Evolutionary conservation across 2,888 invertebrate species (phyloP), one percentile per base, ranked within the genome.

Genomic region (Diadegma fenestrale): DNA sequence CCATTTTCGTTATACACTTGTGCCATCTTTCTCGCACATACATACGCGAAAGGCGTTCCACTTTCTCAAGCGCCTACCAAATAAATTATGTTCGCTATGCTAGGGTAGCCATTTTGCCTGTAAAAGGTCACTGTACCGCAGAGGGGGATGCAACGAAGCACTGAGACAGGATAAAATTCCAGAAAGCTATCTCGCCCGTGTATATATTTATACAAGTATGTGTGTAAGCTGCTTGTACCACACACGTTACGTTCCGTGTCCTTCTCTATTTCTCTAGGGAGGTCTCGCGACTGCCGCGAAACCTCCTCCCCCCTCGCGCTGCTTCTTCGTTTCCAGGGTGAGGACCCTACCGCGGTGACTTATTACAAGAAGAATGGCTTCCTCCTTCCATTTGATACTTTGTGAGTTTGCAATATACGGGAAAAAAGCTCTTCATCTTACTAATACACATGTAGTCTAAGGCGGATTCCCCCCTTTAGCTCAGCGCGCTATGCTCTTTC

Each of bases 391-490:
- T 82, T 82, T 82, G 85, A 86, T 86, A 86, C 85, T 86, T 86
- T 82, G 85, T 80, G 85, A 85, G 85, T 85, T 85, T 80, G 85
- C 85, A 71, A 86, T 86, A 80, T 86, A 86, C 80, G 82, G 73
- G 80, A 86, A 83, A 86, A 86, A 86, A 86, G 76, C 85, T 82
- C 85, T 86, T 85, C 85, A 80, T 85, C 85, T 85, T 82, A 82
- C 82, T 82, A 82, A 85, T 85, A 85, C 85, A 82, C 85, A 71
- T 82, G 85, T 77, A 82, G 72, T 66, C 73, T 66, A 77, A 82
- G 41, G 82, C 80, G 80, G 82, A 80, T 76, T 85, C 77, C 51
- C 82, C 80, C 82, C 76, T 63, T 79, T 48, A 79, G 80, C 73
- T 71, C 45, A 54, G 2, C 45, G 48, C 69, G n/a, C n/a, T 7